Conservation (phyloP, 2,797 vertebrate species). For the Helicolenus hilgendorfi region DNA sequence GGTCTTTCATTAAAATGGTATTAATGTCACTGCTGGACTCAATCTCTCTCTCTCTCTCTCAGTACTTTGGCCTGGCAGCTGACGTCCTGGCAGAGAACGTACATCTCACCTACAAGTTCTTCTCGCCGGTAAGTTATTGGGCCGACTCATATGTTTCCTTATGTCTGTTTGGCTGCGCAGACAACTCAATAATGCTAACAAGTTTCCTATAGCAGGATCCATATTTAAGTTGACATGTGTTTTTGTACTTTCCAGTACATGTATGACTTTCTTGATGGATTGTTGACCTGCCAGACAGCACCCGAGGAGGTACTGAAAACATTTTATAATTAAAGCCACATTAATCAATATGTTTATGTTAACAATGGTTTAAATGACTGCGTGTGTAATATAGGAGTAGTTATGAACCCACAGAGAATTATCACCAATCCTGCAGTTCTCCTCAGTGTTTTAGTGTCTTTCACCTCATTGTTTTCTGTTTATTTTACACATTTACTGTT, state of each 20-base stretch:
- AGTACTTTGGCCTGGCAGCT: slow-evolving; percentile 97
- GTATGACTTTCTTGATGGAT: slow-evolving; percentile 95
- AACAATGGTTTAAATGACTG: neutral
- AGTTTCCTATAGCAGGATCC: neutral
- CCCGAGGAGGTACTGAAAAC: slow-evolving; percentile 93
- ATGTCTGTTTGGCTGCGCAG: neutral
- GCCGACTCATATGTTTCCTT: neutral
- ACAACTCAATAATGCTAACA: neutral
- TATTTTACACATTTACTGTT: neutral
- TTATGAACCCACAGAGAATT: neutral
- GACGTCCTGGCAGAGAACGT: slow-evolving; percentile 98
- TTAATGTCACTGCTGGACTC: slow-evolving; percentile 43
- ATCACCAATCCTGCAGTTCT: neutral
- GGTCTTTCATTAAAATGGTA: slow-evolving; percentile 60
- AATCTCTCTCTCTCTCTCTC: slow-evolving; percentile 19
- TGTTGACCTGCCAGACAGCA: slow-evolving; percentile 96
- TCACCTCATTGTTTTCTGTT: neutral
- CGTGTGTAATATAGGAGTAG: neutral
- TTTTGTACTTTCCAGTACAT: slow-evolving; percentile 88
- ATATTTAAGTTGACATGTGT: neutral
- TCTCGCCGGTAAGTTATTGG: slow-evolving; percentile 90
- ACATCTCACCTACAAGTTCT: slow-evolving; percentile 96
- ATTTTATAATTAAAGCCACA: neutral
- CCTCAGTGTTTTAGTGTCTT: neutral
- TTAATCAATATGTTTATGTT: neutral